Base-by-base conservation (phyloP, 2,113 vertebrate genomes). In the Ramphastos sulfuratus region DNA sequence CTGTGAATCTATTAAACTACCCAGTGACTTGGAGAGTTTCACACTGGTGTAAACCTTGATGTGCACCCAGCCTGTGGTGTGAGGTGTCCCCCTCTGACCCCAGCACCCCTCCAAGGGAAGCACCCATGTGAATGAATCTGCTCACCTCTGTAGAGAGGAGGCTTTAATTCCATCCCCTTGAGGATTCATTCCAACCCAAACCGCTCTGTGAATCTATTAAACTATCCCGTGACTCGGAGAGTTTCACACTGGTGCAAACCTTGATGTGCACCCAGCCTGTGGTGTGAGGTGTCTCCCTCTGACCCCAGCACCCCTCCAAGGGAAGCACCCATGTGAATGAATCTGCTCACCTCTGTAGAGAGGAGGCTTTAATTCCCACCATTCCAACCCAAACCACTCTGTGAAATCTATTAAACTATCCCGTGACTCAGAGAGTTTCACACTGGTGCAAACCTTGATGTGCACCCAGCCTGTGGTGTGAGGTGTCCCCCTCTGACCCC, bases 291-390 rank as follows among this genome's bases (percentile, higher is more conserved):
- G 50, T 25, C 50, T 12, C 23, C 55, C 55, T 4, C 12, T 52
- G 50, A 52, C 59, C 28, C 58, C 9, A 1, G 5, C 65, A 17
- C 24, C 1, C 13, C 55, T 20, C 37, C 24, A 15, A 37, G 59
- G 11, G 13, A 21, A 61, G 21, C 60, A 25, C 35, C 39, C 39
- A 16, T 23, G 8, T 30, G 8, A 5, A 16, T 6, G 20, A 12
- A 5, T 4, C 2, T 4, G 48, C 39, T 66, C 15, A 0, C 63
- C 27, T 14, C 69, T 7, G 0, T 2, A 1, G 10, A 7, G 9
- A 35, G 66, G 35, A 54, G 44, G 15, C 25, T 50, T 17, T 16
- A 6, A 54, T 39, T 39, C 37, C 37, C 8, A 9, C 37, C 23
- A 25, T 52, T 13, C 50, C 50, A 52, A 52, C 50, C 23, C 50